Conservation (phyloP, 2,888 invertebrate genomes). For the Tuta absoluta region DNA sequence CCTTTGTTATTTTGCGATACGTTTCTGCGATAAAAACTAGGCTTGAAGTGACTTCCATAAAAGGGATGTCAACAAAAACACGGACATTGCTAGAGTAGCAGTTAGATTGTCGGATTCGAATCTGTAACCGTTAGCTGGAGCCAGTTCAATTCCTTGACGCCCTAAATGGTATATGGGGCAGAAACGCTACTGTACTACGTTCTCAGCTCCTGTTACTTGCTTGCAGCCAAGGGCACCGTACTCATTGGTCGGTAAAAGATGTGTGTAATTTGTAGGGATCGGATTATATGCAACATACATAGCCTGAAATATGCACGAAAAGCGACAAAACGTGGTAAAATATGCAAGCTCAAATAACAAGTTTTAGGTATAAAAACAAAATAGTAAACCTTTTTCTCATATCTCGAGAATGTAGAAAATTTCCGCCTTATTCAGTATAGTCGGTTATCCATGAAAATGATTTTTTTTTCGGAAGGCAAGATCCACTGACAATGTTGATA, state of each 20-base stretch:
- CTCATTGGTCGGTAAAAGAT: neutral
- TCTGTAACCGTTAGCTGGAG: slow-evolving; percentile 16
- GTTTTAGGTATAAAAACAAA: too few species aligned
- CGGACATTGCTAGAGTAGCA: neutral
- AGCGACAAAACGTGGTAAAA: too few species aligned
- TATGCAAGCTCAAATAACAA: too few species aligned
- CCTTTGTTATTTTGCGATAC: neutral
- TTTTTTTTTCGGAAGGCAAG: too few species aligned
- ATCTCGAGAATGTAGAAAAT: too few species aligned
- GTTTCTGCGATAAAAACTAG: slow-evolving; percentile 1
- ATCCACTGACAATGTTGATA: too few species aligned
- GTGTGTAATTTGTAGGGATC: neutral
- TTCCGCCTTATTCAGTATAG: too few species aligned
- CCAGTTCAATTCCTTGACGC: slow-evolving; percentile 20
- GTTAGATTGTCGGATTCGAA: neutral
- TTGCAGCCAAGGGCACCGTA: slow-evolving; percentile 1
- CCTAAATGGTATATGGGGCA: slow-evolving; percentile 18
- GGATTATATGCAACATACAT: too few species aligned
- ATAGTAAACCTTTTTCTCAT: too few species aligned
- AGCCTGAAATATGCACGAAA: too few species aligned
- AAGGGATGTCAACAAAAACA: slow-evolving; percentile 7
- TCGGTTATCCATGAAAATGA: too few species aligned
- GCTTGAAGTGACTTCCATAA: slow-evolving; percentile 4
- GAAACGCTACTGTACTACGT: slow-evolving; percentile 12
- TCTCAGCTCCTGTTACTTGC: neutral